Evolutionary conservation across 2,797 vertebrate genomes (phyloP).

Genomic region (Acanthornis magna): DNA sequence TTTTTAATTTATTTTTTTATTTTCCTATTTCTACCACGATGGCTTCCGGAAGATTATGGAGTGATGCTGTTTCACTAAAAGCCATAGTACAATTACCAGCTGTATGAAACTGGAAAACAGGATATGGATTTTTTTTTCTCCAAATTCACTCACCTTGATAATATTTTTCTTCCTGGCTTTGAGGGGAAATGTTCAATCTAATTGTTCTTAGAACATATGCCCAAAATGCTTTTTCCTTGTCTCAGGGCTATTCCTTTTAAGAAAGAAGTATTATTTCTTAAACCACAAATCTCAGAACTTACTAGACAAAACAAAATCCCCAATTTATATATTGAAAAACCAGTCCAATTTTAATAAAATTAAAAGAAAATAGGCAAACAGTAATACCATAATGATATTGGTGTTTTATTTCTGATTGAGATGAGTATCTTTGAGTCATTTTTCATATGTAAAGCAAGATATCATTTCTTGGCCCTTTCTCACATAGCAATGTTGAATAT

Average conservation of each 20-base stretch:
- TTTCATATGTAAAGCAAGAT: not conserved
- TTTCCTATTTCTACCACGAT: not conserved
- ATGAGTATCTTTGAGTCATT: not conserved
- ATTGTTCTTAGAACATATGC: not conserved
- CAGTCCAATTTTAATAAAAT: not conserved
- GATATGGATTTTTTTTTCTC: not conserved
- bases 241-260: not conserved
- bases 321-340: not conserved
- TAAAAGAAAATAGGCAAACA: not conserved
- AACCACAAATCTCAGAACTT: not conserved
- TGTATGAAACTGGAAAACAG: not conserved
- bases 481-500: not conserved
- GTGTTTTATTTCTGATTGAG: not conserved
- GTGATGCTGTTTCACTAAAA: not conserved
- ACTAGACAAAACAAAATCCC: not conserved
- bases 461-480: not conserved
- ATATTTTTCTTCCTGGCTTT: not conserved
- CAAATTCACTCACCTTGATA: not conserved
- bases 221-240: not conserved
- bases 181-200: not conserved
- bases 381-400: not conserved
- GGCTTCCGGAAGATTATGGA: not conserved
- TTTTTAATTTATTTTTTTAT: not conserved
- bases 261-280: not conserved
- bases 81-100: not conserved